These are phyloP conservation scores for Carassius gibelio DNA, from an alignment of 2,113 vertebrate species.

Conservation along the genomic window DNA sequence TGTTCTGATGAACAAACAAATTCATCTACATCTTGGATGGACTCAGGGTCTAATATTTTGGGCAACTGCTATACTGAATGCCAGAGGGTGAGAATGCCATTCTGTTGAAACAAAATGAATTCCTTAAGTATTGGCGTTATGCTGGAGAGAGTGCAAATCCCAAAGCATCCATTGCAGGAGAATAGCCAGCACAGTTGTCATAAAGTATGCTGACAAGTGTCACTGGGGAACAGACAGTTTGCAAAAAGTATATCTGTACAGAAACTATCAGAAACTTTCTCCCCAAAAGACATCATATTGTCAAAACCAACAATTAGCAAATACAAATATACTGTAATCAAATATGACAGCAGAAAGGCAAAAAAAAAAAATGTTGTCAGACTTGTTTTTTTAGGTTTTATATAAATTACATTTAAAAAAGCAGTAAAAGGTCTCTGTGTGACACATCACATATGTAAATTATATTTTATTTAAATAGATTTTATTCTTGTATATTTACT, in stretches of 20 bases:
- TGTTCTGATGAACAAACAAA: no score
- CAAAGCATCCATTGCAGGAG: not conserved
- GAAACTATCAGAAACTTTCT: not conserved
- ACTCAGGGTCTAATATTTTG: no score
- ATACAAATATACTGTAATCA: no score
- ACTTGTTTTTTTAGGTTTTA: not conserved
- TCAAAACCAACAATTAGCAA: not conserved
- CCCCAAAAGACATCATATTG: not conserved
- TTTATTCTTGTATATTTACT: not conserved
- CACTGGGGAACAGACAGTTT: not conserved
- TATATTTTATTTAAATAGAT: not conserved
- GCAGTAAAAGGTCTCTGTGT: not conserved
- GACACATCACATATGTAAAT: not conserved
- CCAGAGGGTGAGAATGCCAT: not conserved
- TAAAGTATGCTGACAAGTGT: conserved; percentile 18
- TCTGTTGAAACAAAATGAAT: not conserved
- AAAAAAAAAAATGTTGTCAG: not conserved
- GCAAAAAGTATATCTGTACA: not conserved
- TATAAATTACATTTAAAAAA: not conserved
- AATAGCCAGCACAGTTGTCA: conserved; percentile 14
- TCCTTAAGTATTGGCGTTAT: not conserved
- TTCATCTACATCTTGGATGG: no score
- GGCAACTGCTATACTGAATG: not conserved
- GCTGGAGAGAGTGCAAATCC: not conserved
- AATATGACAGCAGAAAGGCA: not conserved